Base-by-base conservation (phyloP, 2,888 invertebrate species). In the Diadromus collaris region DNA sequence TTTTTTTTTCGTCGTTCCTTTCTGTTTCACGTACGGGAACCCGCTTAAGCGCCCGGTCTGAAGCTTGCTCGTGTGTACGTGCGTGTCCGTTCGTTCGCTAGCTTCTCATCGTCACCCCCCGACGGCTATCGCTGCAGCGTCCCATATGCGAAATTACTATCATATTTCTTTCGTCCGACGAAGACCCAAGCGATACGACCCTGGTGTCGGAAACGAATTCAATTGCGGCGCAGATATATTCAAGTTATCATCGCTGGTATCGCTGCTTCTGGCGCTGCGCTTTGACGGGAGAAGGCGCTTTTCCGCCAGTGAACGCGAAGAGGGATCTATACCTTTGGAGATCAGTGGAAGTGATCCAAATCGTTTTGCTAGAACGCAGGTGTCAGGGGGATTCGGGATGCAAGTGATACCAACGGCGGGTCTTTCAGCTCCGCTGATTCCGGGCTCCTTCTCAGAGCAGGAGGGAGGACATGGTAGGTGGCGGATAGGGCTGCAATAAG, bases 181-280 rank as follows among this genome's bases (percentile, higher is more conserved):
- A 71, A 76, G 77, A n/a, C 71, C 72, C 4, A 60, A 69, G 78
- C 69, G 71, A 82, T 80, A 82, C 81, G 80, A 82, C 68, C 68
- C 80, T 65, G 70, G 64, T 82, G 81, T 84, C 82, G 80, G 67
- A 71, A 74, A 78, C 77, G 76, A 87, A 86, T 87, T 83, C 85
- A 87, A 86, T 87, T 83, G 85, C 85, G 76, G 79, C 84, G 83
- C 86, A 86, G 86, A 88, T 88, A 88, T 88, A 88, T 87, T 88
- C 79, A 83, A 86, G 85, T 85, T 82, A 76, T 69, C n/a, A 38
- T n/a, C 5, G 24, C 44, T 46, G n/a, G 29, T 46, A 32, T 29
- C 21, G 41, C 10, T 4, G 21, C 3, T 51, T 21, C 10, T 13
- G 24, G n/a, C 10, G 38, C 24, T 38, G 65, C 65, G 24, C 24